phyloP scores from a whole-genome alignment of 1,140 invertebrate genomes.

The Cydia pomonella region DNA sequence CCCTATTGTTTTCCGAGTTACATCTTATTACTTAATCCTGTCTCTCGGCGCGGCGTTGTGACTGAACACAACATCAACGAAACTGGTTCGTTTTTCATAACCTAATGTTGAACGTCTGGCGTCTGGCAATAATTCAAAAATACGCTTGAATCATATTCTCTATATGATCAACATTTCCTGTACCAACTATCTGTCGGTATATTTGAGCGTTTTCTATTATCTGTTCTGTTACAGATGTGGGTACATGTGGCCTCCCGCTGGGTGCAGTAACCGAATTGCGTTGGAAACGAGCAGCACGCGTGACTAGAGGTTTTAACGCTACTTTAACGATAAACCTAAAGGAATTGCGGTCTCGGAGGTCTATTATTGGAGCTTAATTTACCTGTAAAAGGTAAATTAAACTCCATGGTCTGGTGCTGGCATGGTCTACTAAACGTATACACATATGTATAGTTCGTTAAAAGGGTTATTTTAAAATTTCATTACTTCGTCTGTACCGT shows the following conservation, averaged over 20 bases:
- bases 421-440: neutral
- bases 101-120: no score
- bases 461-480: neutral
- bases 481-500: neutral
- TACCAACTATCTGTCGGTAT: neutral
- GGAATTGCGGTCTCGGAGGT: slow-evolving; percentile 32
- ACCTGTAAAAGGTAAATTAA: no score
- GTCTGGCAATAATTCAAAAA: no score
- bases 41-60: neutral
- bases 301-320: slow-evolving; percentile 40
- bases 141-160: no score
- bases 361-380: slow-evolving; percentile 15
- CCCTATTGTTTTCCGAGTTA: slow-evolving; percentile 28
- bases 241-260: neutral
- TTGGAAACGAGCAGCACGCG: slow-evolving; percentile 32
- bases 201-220: slow-evolving; percentile 17
- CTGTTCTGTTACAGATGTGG: neutral
- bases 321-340: slow-evolving; percentile 35
- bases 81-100: no score
- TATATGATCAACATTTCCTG: neutral
- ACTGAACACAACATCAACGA: no score
- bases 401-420: no score
- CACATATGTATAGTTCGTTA: neutral
- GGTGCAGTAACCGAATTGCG: slow-evolving; percentile 17
- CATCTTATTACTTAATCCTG: slow-evolving; percentile 25